These are phyloP conservation scores for Marasmarcha lunaedactyla DNA, from an alignment of 2,888 invertebrate species.

Conservation along the genomic window DNA sequence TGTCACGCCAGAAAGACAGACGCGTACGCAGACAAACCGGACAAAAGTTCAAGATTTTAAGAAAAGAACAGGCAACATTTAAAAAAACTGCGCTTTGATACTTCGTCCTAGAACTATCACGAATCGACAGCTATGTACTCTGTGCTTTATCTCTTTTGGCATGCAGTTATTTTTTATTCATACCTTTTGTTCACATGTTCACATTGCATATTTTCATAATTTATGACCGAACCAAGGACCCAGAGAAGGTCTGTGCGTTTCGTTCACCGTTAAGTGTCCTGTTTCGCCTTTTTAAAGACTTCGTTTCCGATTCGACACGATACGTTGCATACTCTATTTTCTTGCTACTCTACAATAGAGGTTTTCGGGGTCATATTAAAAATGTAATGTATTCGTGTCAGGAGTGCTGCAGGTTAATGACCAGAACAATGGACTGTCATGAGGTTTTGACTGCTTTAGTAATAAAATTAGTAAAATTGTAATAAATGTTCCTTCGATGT, in stretches of 20 bases:
- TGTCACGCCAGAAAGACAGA: too few relatives aligned
- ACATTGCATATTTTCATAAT: neutral
- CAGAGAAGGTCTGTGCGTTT: neutral
- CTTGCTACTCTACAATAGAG: slow-evolving; percentile 38
- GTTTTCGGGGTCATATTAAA: slow-evolving; percentile 40
- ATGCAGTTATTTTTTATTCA: too few relatives aligned
- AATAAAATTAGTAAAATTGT: too few relatives aligned
- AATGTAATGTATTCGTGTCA: slow-evolving; percentile 49
- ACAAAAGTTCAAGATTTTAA: too few relatives aligned
- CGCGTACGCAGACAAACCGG: too few relatives aligned
- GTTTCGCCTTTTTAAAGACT: slow-evolving; percentile 58
- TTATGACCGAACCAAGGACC: neutral
- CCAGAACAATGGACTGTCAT: slow-evolving; percentile 15
- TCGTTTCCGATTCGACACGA: slow-evolving; percentile 62
- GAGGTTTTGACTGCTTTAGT: too few relatives aligned
- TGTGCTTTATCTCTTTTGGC: too few relatives aligned
- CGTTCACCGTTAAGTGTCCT: slow-evolving; percentile 47
- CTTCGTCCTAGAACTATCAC: too few relatives aligned
- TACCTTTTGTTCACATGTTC: neutral
- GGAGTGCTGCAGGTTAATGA: slow-evolving; percentile 41
- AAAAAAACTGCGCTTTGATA: too few relatives aligned
- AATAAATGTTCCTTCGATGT: too few relatives aligned
- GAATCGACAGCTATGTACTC: too few relatives aligned
- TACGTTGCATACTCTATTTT: slow-evolving; percentile 31
- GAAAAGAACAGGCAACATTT: too few relatives aligned